phyloP scores from a whole-genome alignment of 2,113 vertebrate species.

The Crypturellus undulatus region DNA sequence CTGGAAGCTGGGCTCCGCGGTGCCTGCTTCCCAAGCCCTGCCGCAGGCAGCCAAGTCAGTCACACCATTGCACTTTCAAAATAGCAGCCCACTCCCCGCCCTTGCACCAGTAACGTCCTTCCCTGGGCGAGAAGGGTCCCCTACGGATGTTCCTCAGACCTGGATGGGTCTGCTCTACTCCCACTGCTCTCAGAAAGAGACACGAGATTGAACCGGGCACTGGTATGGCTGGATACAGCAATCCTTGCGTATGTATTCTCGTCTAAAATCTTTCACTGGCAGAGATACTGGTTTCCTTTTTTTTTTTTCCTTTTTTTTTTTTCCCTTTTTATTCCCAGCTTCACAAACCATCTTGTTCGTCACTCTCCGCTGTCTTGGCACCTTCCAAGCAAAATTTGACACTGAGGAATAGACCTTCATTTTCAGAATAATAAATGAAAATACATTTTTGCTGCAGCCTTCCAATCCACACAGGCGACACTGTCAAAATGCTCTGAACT shows the following conservation, averaged over 20 bases:
- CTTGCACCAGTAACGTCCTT: background rate
- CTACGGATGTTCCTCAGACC: background rate
- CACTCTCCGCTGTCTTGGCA: background rate
- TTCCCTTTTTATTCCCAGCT: background rate
- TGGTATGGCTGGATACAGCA: background rate
- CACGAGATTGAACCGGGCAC: background rate
- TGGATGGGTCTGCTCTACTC: background rate
- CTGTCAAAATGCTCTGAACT: slow-evolving; percentile 51
- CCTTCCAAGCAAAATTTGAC: slow-evolving; percentile 51
- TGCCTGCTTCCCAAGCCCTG: slow-evolving; percentile 20
- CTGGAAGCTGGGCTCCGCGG: background rate
- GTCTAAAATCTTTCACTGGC: slow-evolving; percentile 5
- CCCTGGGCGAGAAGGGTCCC: background rate
- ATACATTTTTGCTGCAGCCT: slow-evolving; percentile 46
- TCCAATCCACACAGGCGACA: slow-evolving; percentile 29
- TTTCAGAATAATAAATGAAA: slow-evolving; percentile 23
- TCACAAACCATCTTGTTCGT: background rate
- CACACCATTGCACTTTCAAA: background rate
- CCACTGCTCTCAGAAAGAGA: background rate
- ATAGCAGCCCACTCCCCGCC: background rate
- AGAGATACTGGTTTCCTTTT: background rate
- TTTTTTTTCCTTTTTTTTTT: background rate
- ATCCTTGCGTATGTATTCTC: background rate
- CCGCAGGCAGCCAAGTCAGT: slow-evolving; percentile 57
- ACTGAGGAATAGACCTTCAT: slow-evolving; percentile 14